Base-by-base conservation (phyloP, 2,888 invertebrate species). In the Syrista parreyssii region DNA sequence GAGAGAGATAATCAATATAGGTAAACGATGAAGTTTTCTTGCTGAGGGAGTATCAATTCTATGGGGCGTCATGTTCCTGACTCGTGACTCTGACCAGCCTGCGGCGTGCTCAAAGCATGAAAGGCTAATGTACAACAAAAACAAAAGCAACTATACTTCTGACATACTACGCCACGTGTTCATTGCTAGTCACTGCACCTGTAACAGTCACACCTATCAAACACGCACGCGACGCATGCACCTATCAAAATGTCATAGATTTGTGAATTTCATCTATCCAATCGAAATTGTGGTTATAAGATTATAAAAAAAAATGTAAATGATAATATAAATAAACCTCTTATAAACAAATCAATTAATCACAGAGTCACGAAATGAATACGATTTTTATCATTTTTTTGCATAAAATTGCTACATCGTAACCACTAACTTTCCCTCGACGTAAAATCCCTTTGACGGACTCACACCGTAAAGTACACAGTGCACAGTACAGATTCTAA, bases 31-130 rank as follows among this genome's bases (percentile, higher is more conserved):
- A 33, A 71, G 12, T 31, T 32, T 15, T 15, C 55, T 55, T 55
- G 23, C 23, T 1, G 55, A 6, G 23, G 55, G 23, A 2, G 23
- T 30, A 71, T 33, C 71, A 9, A 33, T 71, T 32, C 71, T 71
- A 33, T 71, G 71, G 32, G 71, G 23, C 76, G 76, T 40, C 84
- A 86, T 83, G 84, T 81, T 55, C 68, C 75, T 36, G 68, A 68
- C 80, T 81, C 86, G 86, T 86, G 86, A 82, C 76, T 68, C 77
- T 78, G 76, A 76, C 78, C 80, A 69, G 79, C 74, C 76, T 55
- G 75, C 80, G 74, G 79, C 83, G 79, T 86, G 86, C 80, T 73
- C 80, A 75, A 73, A 76, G 81, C 82, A 82, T 82, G 84, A 72
- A 78, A 82, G 78, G 55, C 77, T 68, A 73, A 76, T 68, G 34